phyloP scores from a whole-genome alignment of 2,113 vertebrate species.

The Pteronura brasiliensis region DNA sequence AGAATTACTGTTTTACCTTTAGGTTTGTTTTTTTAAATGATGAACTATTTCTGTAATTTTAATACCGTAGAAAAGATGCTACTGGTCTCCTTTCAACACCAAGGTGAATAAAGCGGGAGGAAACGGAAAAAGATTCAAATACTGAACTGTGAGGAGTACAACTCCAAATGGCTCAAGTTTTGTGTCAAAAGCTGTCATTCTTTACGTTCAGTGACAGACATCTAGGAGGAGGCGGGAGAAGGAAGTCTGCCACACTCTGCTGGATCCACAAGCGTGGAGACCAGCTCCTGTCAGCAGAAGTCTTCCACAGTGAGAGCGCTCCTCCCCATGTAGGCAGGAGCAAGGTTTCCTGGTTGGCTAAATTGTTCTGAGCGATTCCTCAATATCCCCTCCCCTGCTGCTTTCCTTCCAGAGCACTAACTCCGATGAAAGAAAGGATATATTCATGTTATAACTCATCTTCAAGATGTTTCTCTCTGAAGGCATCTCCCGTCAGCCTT shows the following conservation, averaged over 20 bases:
- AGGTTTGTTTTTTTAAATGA: background rate
- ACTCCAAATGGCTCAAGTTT: conserved; percentile 56
- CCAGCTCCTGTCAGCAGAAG: background rate
- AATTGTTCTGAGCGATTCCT: conserved; percentile 47
- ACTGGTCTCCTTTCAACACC: conserved; percentile 11
- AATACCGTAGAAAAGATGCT: conserved; percentile 41
- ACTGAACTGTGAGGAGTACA: conserved; percentile 19
- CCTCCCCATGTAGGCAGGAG: conserved; percentile 57
- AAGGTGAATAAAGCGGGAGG: background rate
- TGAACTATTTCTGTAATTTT: conserved; percentile 10
- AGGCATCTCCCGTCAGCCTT: conserved; percentile 93
- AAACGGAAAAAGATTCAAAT: conserved; percentile 44
- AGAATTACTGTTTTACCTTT: conserved; percentile 18
- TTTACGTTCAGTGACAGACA: conserved; percentile 50
- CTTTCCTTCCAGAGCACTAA: conserved; percentile 30
- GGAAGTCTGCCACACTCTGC: background rate
- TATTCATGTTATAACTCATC: conserved; percentile 91
- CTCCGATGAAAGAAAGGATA: conserved; percentile 3
- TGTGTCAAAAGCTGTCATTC: conserved; percentile 33
- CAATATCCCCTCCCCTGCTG: background rate
- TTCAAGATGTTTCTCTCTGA: conserved; percentile 86
- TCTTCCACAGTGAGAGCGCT: conserved; percentile 55
- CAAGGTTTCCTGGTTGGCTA: conserved; percentile 65
- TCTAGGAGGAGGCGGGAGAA: background rate
- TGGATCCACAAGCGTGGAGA: background rate